These are phyloP conservation scores for Lacerta agilis DNA, from an alignment of 2,797 vertebrate genomes.

Conservation along the genomic window DNA sequence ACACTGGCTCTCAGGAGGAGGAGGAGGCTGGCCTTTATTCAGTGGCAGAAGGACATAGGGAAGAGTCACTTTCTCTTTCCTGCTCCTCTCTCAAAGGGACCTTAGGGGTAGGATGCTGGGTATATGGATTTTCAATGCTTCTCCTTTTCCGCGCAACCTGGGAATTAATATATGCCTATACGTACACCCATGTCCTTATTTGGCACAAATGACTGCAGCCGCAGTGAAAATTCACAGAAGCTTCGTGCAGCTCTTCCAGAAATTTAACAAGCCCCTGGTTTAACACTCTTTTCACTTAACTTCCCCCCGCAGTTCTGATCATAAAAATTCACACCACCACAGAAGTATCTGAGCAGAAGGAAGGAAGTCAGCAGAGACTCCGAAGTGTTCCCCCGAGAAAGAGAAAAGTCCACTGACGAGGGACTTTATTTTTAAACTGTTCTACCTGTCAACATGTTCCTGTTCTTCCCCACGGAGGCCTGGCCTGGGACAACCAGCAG, in stretches of 20 bases:
- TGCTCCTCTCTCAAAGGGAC: too few species aligned
- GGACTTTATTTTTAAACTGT: constrained; percentile 2
- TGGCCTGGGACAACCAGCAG: neutral
- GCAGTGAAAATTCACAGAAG: constrained; percentile 20
- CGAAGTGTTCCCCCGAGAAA: neutral
- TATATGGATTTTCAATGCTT: neutral
- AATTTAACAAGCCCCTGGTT: neutral
- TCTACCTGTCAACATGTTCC: neutral
- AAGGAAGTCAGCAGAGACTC: neutral
- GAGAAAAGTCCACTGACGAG: neutral
- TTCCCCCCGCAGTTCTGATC: neutral
- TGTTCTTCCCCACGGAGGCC: neutral
- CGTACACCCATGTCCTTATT: neutral
- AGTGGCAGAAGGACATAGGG: too few species aligned
- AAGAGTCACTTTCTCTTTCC: too few species aligned
- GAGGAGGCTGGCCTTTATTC: too few species aligned
- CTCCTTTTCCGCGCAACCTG: neutral
- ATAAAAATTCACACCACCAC: neutral
- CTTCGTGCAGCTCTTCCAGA: neutral
- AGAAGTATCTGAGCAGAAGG: neutral
- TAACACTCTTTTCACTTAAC: neutral
- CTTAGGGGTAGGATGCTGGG: too few species aligned
- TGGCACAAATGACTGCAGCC: neutral
- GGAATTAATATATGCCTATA: neutral
- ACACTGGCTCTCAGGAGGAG: too few species aligned